phyloP scores from a whole-genome alignment of 2,113 vertebrate genomes.

The Perccottus glenii region DNA sequence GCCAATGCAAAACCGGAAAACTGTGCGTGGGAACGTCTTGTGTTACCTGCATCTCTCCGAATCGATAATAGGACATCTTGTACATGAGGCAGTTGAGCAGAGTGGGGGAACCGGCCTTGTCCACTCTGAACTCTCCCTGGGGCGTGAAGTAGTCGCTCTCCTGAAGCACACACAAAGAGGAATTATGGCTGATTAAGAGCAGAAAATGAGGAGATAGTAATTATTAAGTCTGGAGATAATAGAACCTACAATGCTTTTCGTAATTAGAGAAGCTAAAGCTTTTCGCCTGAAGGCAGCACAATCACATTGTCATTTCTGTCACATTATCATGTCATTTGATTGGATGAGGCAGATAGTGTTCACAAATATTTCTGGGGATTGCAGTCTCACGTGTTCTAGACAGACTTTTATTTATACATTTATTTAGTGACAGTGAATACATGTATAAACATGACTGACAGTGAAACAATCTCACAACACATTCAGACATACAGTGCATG shows the following conservation, averaged over 20 bases:
- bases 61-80: slow-evolving; percentile 99
- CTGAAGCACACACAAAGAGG: slow-evolving; percentile 73
- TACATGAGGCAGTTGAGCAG: slow-evolving; percentile 99
- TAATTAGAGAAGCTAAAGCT: not conserved
- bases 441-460: too few relatives aligned
- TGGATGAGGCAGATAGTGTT: not conserved
- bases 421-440: too few relatives aligned
- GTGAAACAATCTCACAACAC: too few relatives aligned
- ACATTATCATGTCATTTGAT: not conserved
- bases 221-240: not conserved
- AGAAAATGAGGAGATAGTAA: not conserved
- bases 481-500: too few relatives aligned
- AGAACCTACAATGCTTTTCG: not conserved
- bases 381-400: too few relatives aligned
- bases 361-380: too few relatives aligned
- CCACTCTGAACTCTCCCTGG: slow-evolving; percentile 97
- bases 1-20: not conserved
- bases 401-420: too few relatives aligned
- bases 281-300: not conserved
- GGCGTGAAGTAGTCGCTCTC: slow-evolving; percentile 99
- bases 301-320: not conserved
- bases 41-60: slow-evolving; percentile 99
- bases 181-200: not conserved
- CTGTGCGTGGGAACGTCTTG: not conserved
- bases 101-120: slow-evolving; percentile 96